phyloP scores from a whole-genome alignment of 2,113 vertebrate species.

The Rana temporaria region DNA sequence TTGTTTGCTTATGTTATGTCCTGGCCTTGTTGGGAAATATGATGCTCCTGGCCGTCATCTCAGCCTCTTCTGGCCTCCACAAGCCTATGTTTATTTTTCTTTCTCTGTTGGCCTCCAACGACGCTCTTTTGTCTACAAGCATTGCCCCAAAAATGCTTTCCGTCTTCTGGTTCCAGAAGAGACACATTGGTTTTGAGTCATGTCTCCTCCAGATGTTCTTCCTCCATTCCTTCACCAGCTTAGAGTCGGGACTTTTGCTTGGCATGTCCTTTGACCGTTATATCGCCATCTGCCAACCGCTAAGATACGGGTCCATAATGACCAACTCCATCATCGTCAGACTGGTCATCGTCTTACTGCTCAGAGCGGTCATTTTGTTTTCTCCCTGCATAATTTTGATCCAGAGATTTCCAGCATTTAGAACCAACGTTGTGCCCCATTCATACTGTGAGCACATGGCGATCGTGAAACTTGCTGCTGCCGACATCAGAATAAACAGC shows the following conservation, averaged over 20 bases:
- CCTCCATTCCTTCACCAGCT: slow-evolving; percentile 46
- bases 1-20: slow-evolving; percentile 50
- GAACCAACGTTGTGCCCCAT: slow-evolving; percentile 58
- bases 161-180: not conserved
- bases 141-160: not conserved
- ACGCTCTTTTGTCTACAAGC: slow-evolving; percentile 8
- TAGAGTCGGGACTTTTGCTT: slow-evolving; percentile 41
- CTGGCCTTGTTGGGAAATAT: slow-evolving; percentile 66
- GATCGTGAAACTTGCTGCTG: slow-evolving; percentile 59
- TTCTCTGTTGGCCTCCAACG: slow-evolving; percentile 63
- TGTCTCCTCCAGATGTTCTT: slow-evolving; percentile 58
- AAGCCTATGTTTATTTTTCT: slow-evolving; percentile 73
- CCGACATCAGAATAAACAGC: slow-evolving; percentile 55
- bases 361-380: slow-evolving; percentile 7
- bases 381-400: slow-evolving; percentile 59
- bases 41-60: slow-evolving; percentile 65
- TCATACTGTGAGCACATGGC: slow-evolving; percentile 63
- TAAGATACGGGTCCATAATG: slow-evolving; percentile 61
- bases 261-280: slow-evolving; percentile 52
- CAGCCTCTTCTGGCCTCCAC: slow-evolving; percentile 63
- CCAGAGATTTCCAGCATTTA: slow-evolving; percentile 58
- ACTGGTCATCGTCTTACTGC: slow-evolving; percentile 37
- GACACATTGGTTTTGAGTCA: not conserved
- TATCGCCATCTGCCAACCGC: slow-evolving; percentile 24
- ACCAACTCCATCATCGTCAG: slow-evolving; percentile 43